phyloP scores from a whole-genome alignment of 2,113 vertebrate genomes.

The Puma concolor region DNA sequence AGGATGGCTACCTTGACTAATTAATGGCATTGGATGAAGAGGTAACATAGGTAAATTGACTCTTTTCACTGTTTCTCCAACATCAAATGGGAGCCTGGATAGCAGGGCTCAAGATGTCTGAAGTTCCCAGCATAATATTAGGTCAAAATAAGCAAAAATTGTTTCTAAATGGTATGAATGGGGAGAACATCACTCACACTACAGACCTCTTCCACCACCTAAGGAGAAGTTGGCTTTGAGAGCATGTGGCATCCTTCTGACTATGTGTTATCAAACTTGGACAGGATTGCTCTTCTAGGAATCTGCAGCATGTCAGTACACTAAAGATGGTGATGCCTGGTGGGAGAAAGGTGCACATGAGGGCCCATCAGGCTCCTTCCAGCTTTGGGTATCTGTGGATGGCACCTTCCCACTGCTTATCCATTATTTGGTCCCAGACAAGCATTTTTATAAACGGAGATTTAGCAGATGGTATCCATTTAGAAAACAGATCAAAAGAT shows the following conservation, averaged over 20 bases:
- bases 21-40: conserved; percentile 50
- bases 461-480: conserved; percentile 26
- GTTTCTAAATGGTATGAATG: conserved; percentile 35
- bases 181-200: not conserved
- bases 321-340: not conserved
- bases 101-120: conserved; percentile 13
- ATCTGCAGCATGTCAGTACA: not conserved
- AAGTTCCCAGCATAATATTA: not conserved
- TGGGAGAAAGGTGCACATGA: not conserved
- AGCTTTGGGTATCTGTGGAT: not conserved
- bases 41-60: conserved; percentile 58
- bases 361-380: not conserved
- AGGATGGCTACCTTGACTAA: conserved; percentile 59
- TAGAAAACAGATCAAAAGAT: conserved; percentile 37
- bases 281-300: not conserved
- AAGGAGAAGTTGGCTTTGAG: not conserved
- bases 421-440: not conserved
- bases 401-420: not conserved
- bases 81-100: conserved; percentile 44
- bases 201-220: not conserved
- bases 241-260: not conserved
- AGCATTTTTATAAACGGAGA: conserved; percentile 54
- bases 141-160: not conserved
- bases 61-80: not conserved
- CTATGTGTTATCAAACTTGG: not conserved